Conservation (phyloP, 2,888 invertebrate species). For the Drosophila putrida region DNA sequence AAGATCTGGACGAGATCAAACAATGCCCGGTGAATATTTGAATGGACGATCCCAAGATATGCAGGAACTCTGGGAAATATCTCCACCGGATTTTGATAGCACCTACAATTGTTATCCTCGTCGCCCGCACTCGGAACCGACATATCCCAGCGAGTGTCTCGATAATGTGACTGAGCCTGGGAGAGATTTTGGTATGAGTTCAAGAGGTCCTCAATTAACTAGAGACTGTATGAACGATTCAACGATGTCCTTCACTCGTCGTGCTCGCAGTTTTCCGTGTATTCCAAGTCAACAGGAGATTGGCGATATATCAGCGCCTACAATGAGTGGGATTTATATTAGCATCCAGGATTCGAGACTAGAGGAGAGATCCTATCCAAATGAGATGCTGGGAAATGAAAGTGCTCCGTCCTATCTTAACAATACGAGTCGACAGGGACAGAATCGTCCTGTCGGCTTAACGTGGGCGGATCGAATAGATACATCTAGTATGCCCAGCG, state of each 20-base stretch:
- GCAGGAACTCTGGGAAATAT: conserved; percentile 6
- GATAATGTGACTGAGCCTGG: conserved; percentile 6
- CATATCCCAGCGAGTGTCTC: conserved; percentile 13
- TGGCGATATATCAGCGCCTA: conserved; percentile 36
- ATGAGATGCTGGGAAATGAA: conserved; percentile 19
- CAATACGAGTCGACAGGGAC: neutral
- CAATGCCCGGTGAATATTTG: conserved; percentile 27
- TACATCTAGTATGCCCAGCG: neutral
- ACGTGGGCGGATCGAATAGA: neutral
- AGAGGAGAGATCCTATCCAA: conserved; percentile 27
- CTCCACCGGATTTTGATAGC: conserved; percentile 1
- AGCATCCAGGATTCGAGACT: neutral
- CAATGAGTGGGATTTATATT: conserved; percentile 3
- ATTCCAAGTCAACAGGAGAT: conserved; percentile 34
- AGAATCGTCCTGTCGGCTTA: neutral
- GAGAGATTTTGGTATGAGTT: neutral
- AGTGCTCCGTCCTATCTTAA: conserved; percentile 30
- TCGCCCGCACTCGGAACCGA: neutral
- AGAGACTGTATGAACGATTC: neutral
- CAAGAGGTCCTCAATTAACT: neutral
- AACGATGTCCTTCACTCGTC: conserved; percentile 11
- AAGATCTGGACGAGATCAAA: neutral
- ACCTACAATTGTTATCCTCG: neutral
- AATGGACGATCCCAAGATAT: neutral
- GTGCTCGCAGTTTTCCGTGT: conserved; percentile 36